Percentiles rank a stretch among this genome's conserved stretches.
phyloP scores from a whole-genome alignment of 1,140 invertebrate species.

The Pararge aegeria region DNA sequence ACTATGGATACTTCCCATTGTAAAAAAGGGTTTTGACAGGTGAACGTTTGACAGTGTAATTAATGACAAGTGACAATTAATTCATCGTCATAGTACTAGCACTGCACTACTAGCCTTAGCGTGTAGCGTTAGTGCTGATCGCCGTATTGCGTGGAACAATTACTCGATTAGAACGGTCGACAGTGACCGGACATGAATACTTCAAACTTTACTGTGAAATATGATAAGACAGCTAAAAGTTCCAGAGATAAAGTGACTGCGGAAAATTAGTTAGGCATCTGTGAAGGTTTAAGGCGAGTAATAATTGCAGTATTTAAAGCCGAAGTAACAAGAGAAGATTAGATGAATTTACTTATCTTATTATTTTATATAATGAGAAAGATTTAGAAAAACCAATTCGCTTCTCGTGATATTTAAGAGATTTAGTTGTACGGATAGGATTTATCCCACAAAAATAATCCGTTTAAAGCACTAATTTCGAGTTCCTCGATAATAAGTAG shows the following conservation, averaged over 20 bases:
- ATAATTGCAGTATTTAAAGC: conserved; percentile 66
- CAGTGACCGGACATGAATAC: conserved; percentile 49
- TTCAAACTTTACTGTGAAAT: neutral
- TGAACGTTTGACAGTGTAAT: conserved; percentile 16
- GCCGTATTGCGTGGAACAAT: conserved; percentile 66
- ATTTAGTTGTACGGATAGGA: too few relatives aligned
- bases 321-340: too few relatives aligned
- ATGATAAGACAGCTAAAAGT: conserved; percentile 2
- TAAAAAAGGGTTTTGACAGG: neutral
- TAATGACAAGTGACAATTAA: too few relatives aligned
- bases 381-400: too few relatives aligned
- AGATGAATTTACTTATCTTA: too few relatives aligned
- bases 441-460: too few relatives aligned
- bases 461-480: too few relatives aligned
- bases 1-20: conserved; percentile 33
- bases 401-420: too few relatives aligned
- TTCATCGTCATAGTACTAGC: too few relatives aligned
- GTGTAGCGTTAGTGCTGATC: conserved; percentile 48
- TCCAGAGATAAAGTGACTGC: neutral
- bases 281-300: conserved; percentile 38
- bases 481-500: too few relatives aligned
- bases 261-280: conserved; percentile 34
- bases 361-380: too few relatives aligned
- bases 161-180: conserved; percentile 60
- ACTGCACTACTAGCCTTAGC: conserved; percentile 51